Evolutionary conservation across 2,113 vertebrate genomes (phyloP).

Genomic region (Vidua chalybeata): DNA sequence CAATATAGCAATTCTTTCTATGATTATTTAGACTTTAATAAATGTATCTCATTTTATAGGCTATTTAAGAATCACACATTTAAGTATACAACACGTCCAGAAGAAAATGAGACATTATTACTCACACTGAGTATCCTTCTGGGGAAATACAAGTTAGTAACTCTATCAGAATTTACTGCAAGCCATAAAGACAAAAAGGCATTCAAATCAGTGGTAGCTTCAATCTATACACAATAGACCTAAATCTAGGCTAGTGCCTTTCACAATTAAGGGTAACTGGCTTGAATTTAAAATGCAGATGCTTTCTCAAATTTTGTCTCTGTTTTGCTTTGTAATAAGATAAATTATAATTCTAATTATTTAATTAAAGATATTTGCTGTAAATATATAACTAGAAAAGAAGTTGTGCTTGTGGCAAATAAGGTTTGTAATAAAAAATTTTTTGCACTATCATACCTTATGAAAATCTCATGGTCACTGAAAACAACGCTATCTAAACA

Average conservation of each 20-base stretch:
- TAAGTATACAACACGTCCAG: background rate
- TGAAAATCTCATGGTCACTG: rapidly evolving
- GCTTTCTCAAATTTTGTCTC: background rate
- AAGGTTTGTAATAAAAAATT: background rate
- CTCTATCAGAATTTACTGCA: background rate
- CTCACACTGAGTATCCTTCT: background rate
- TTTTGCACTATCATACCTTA: background rate
- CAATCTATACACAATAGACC: background rate
- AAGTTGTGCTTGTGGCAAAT: background rate
- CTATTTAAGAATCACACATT: background rate
- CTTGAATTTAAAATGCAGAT: background rate
- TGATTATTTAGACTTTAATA: background rate
- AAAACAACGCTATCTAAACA: background rate
- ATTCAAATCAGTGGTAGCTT: background rate
- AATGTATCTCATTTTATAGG: background rate
- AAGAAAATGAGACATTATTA: background rate
- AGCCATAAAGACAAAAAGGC: background rate
- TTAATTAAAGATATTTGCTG: background rate
- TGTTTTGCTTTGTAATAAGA: background rate
- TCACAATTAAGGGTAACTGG: background rate
- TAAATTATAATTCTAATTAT: background rate
- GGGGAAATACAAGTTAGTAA: background rate
- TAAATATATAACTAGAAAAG: background rate
- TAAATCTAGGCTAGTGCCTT: background rate
- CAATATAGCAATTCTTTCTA: background rate